Evolutionary conservation across 2,888 invertebrate genomes (phyloP).

Genomic region (Macaria notata): DNA sequence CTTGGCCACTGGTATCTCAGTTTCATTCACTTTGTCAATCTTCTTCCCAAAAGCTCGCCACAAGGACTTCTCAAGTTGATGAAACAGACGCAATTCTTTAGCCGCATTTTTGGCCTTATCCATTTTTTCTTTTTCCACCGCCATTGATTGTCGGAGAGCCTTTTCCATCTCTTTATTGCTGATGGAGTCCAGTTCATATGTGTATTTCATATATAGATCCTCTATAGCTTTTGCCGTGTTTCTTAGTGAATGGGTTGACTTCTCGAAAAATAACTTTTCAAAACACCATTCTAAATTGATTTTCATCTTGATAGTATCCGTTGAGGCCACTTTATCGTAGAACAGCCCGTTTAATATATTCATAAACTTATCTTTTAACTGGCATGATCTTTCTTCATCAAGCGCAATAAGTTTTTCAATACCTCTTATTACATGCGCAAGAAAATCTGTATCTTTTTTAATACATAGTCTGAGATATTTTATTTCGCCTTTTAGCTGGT

Average conservation of each 20-base stretch:
- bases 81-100: conserved; percentile 78
- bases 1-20: conserved; percentile 7
- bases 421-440: conserved; percentile 50
- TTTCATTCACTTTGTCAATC: conserved; percentile 10
- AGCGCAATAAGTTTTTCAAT: conserved; percentile 55
- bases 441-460: conserved; percentile 48
- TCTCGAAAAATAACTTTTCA: conserved; percentile 81
- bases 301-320: conserved; percentile 80
- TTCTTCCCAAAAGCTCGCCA: conserved; percentile 62
- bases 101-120: conserved; percentile 80
- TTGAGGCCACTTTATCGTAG: conserved; percentile 78
- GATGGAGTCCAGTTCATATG: conserved; percentile 79
- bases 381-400: conserved; percentile 74
- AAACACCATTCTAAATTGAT: conserved; percentile 85
- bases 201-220: conserved; percentile 73
- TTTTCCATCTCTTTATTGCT: conserved; percentile 75
- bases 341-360: conserved; percentile 81
- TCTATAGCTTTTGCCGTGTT: conserved; percentile 84
- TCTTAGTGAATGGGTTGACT: conserved; percentile 77
- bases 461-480: conserved; percentile 65
- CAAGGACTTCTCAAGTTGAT: conserved; percentile 69
- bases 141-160: conserved; percentile 77
- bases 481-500: conserved; percentile 71
- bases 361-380: conserved; percentile 78
- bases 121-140: conserved; percentile 73